Conservation (phyloP, 2,113 vertebrate species). For the Zosterops japonicus region DNA sequence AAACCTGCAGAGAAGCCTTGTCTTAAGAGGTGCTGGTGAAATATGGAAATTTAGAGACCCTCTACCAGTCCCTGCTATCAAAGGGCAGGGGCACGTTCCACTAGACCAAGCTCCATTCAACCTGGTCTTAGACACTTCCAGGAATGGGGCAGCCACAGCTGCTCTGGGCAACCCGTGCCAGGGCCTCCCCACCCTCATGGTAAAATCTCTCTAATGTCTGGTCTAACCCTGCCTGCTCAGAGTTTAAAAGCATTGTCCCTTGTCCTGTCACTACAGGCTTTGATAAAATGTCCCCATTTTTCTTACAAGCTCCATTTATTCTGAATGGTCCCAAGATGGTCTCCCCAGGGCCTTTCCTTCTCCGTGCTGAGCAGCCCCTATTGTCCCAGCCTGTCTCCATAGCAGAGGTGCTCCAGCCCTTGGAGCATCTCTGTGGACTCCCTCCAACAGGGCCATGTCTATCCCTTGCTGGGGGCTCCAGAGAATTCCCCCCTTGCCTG, state of each 20-base stretch:
- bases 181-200: not conserved
- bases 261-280: not conserved
- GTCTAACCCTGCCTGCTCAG: not conserved
- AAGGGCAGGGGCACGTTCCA: not conserved
- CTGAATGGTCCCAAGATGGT: fast-evolving
- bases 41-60: fast-evolving
- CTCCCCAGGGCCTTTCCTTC: not conserved
- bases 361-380: fast-evolving
- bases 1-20: not conserved
- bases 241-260: fast-evolving
- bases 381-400: not conserved
- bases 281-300: not conserved
- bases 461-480: not conserved
- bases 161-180: not conserved
- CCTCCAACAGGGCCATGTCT: not conserved
- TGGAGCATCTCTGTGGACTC: fast-evolving
- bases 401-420: not conserved
- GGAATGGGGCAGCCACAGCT: not conserved
- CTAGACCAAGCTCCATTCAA: fast-evolving
- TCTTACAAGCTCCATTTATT: not conserved
- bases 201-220: fast-evolving
- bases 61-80: not conserved
- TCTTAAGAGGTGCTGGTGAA: not conserved
- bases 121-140: not conserved
- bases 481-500: not conserved